Evolutionary conservation across 2,888 invertebrate species (phyloP).

Genomic region (Macroteleia sp.): DNA sequence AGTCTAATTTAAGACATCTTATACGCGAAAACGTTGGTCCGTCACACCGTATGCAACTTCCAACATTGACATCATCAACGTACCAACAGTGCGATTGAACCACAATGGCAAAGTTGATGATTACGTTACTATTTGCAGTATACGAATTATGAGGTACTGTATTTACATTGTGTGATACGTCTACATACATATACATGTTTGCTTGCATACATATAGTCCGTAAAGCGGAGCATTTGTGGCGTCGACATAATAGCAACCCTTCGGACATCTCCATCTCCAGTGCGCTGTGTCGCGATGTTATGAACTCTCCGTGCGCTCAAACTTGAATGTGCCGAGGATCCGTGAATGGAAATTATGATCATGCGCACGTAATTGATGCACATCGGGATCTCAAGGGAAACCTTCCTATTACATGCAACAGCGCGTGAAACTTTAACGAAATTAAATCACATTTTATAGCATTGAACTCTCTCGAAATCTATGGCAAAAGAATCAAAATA

Average conservation of each 20-base stretch:
- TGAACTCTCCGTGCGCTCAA: constrained; percentile 50
- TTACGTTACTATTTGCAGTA: constrained; percentile 38
- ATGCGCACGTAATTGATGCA: constrained; percentile 57
- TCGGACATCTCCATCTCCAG: constrained; percentile 62
- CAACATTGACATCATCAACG: constrained; percentile 16
- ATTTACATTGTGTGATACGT: constrained; percentile 20
- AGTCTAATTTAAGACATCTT: not conserved
- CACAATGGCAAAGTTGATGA: constrained; percentile 39
- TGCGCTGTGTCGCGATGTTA: constrained; percentile 55
- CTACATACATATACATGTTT: constrained; percentile 2
- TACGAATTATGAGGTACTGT: constrained; percentile 31
- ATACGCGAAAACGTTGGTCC: not conserved
- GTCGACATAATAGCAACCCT: constrained; percentile 56
- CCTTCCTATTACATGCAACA: constrained; percentile 34
- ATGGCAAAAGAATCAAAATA: too few relatives aligned
- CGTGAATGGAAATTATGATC: constrained; percentile 62
- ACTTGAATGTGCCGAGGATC: constrained; percentile 48
- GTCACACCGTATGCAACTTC: not conserved
- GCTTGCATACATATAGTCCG: too few relatives aligned
- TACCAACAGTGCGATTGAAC: constrained; percentile 1
- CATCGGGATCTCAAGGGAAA: constrained; percentile 44
- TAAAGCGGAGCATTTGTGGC: constrained; percentile 27
- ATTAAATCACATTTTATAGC: too few relatives aligned
- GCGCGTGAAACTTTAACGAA: constrained; percentile 30
- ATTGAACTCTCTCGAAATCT: too few relatives aligned